Conservation (phyloP, 2,888 invertebrate genomes). For the Oxystoma pomonae region DNA sequence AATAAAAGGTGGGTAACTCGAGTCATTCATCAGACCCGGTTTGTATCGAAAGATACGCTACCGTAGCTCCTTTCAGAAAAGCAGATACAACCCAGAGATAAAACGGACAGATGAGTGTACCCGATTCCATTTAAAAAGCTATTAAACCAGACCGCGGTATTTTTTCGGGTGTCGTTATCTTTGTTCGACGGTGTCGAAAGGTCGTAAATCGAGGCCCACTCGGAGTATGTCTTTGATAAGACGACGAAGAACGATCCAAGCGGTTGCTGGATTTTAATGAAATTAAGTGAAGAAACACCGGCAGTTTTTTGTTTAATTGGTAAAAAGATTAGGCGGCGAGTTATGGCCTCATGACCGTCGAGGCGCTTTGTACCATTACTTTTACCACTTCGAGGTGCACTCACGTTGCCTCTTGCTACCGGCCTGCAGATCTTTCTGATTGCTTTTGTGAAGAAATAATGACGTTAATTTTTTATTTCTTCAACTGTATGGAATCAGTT, state of each 20-base stretch:
- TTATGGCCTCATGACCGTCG: neutral
- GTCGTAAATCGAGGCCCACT: slow-evolving; percentile 4
- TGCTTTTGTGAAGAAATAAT: neutral
- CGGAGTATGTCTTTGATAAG: neutral
- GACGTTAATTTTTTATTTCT: neutral
- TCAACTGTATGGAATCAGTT: no score
- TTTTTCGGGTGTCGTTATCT: slow-evolving; percentile 12
- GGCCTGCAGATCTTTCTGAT: neutral
- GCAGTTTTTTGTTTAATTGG: neutral
- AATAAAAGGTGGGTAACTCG: neutral
- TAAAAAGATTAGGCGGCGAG: neutral
- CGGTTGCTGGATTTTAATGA: neutral
- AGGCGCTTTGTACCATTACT: neutral
- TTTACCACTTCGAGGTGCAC: neutral
- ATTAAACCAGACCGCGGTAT: slow-evolving; percentile 33
- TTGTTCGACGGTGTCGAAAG: neutral
- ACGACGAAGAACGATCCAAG: neutral
- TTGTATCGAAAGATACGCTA: neutral
- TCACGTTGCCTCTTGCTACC: neutral
- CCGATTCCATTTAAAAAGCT: slow-evolving; percentile 30
- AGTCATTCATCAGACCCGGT: neutral
- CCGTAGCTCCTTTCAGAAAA: neutral
- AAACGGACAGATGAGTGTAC: slow-evolving; percentile 28
- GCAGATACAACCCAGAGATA: slow-evolving; percentile 24
- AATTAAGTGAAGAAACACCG: neutral